phyloP scores from a whole-genome alignment of 2,113 vertebrate species.

The Perognathus longimembris region DNA sequence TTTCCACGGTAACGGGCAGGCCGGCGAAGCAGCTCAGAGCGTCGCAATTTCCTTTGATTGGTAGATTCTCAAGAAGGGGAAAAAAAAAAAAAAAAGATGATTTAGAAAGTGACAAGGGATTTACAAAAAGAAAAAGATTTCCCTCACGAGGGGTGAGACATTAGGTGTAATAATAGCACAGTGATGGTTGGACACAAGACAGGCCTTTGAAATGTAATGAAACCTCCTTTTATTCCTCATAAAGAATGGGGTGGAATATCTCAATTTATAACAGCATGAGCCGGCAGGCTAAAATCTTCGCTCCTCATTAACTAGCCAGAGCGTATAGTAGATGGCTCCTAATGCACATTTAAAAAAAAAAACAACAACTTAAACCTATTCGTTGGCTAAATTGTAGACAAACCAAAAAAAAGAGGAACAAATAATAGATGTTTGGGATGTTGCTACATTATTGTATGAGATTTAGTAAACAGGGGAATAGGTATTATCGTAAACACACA shows the following conservation, averaged over 20 bases:
- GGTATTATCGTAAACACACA: background rate
- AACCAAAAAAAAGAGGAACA: background rate
- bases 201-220: slow-evolving; percentile 73
- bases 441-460: background rate
- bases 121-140: slow-evolving; percentile 60
- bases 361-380: slow-evolving; percentile 27
- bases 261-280: slow-evolving; percentile 61
- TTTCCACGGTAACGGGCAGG: slow-evolving; percentile 77
- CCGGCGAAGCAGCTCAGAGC: slow-evolving; percentile 67
- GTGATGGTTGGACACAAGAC: slow-evolving; percentile 50
- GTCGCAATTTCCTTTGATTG: slow-evolving; percentile 79
- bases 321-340: slow-evolving; percentile 17
- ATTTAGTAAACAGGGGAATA: background rate
- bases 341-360: background rate
- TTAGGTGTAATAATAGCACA: slow-evolving; percentile 67
- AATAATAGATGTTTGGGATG: background rate
- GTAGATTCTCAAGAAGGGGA: slow-evolving; percentile 67
- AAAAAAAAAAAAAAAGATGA: slow-evolving; percentile 59
- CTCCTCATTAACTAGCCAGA: slow-evolving; percentile 50
- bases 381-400: background rate
- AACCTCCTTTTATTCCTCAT: slow-evolving; percentile 55
- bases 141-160: slow-evolving; percentile 55
- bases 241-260: slow-evolving; percentile 38
- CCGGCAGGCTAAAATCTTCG: background rate
- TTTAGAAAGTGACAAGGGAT: slow-evolving; percentile 73